Percentiles rank a stretch among this genome's conserved stretches.
Evolutionary conservation across 2,888 invertebrate species (phyloP).

Genomic region (Drosophila borealis): DNA sequence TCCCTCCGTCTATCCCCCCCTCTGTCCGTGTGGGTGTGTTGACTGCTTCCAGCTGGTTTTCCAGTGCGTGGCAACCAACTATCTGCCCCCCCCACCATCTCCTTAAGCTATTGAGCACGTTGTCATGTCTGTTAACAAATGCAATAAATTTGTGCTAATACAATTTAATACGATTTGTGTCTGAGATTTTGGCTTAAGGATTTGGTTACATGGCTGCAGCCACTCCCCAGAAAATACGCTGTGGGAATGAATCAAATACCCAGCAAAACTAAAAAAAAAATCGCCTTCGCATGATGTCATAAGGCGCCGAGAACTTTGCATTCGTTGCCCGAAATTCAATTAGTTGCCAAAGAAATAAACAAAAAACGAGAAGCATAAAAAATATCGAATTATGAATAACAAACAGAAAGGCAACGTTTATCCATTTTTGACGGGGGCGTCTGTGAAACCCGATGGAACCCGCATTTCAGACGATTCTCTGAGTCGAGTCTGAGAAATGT

Average conservation of each 20-base stretch:
- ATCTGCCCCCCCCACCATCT: not conserved
- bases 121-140: conserved; percentile 72
- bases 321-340: conserved; percentile 47
- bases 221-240: conserved; percentile 47
- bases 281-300: conserved; percentile 57
- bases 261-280: conserved; percentile 9
- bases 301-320: conserved; percentile 48
- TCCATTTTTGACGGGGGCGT: conserved; percentile 23
- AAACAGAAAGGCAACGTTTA: conserved; percentile 13
- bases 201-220: conserved; percentile 38
- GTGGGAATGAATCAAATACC: conserved; percentile 43
- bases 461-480: conserved; percentile 24
- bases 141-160: conserved; percentile 76
- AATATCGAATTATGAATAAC: conserved; percentile 28
- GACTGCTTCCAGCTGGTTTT: conserved; percentile 49
- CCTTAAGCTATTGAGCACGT: conserved; percentile 46
- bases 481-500: conserved; percentile 21
- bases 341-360: conserved; percentile 37
- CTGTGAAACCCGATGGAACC: conserved; percentile 24
- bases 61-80: conserved; percentile 52
- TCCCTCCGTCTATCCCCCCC: not conserved
- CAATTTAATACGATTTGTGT: conserved; percentile 67
- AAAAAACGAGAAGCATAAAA: conserved; percentile 4
- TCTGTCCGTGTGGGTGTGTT: conserved; percentile 47
- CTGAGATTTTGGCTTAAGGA: conserved; percentile 40